A percentile compares a stretch with the other conserved stretches of the same genome.
These are phyloP conservation scores for Papilio dardanus DNA, from an alignment of 1,140 invertebrate genomes.

Conservation along the genomic window DNA sequence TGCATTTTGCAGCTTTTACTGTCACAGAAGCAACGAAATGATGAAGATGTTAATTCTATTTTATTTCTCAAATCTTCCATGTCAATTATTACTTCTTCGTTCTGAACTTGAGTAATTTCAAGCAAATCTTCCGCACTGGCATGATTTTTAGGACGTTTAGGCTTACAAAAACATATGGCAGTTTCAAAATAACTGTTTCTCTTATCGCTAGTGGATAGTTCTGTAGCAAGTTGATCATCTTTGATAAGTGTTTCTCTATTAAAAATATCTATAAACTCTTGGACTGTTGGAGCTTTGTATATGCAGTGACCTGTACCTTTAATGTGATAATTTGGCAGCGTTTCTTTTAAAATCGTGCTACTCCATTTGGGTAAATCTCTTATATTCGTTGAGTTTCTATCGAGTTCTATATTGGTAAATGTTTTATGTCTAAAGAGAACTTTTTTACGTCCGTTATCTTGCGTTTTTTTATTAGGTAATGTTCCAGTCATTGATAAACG, in stretches of 20 bases:
- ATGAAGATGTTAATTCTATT: slow-evolving; percentile 60
- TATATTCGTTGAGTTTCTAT: slow-evolving; percentile 67
- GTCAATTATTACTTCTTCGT: slow-evolving; percentile 65
- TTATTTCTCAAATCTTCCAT: slow-evolving; percentile 58
- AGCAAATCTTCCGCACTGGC: slow-evolving; percentile 76
- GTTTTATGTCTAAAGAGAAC: slow-evolving; percentile 78
- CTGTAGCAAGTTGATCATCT: slow-evolving; percentile 63
- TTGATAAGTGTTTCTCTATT: slow-evolving; percentile 73
- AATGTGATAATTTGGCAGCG: slow-evolving; percentile 74
- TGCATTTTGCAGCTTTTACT: slow-evolving; percentile 68
- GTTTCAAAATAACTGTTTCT: slow-evolving; percentile 73
- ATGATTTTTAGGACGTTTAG: slow-evolving; percentile 66
- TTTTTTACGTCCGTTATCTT: slow-evolving; percentile 60
- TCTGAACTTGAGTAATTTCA: slow-evolving; percentile 54
- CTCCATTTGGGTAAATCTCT: slow-evolving; percentile 61
- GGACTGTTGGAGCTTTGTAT: slow-evolving; percentile 68
- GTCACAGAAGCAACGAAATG: slow-evolving; percentile 78
- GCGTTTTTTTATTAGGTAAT: slow-evolving; percentile 63
- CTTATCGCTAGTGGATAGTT: slow-evolving; percentile 52
- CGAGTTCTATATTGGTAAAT: slow-evolving; percentile 75
- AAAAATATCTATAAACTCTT: slow-evolving; percentile 77
- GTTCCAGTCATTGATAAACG: slow-evolving; percentile 76
- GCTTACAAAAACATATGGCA: slow-evolving; percentile 78
- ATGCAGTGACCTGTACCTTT: slow-evolving; percentile 79
- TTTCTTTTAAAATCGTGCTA: slow-evolving; percentile 69